Conservation (phyloP, 1,140 invertebrate species). For the Panagrolaimus sp. region DNA sequence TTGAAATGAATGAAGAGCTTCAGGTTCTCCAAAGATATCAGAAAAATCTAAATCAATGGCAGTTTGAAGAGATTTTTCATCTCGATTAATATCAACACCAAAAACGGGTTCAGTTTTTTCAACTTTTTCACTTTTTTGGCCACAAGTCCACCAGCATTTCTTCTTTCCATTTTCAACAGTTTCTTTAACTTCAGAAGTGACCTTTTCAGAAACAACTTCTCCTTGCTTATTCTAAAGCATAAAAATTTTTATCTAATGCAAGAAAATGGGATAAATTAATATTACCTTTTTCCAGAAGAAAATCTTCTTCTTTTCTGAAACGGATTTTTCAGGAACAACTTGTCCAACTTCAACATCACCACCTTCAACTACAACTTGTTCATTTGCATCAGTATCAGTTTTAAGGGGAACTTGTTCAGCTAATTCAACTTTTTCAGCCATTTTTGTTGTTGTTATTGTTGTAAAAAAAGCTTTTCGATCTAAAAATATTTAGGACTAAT, state of each 20-base stretch:
- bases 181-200: not conserved
- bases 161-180: not conserved
- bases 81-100: slow-evolving; percentile 31
- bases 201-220: not conserved
- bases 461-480: too few species aligned
- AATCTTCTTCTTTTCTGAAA: slow-evolving; percentile 3
- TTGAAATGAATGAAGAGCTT: slow-evolving; percentile 61
- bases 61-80: slow-evolving; percentile 30
- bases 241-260: not conserved
- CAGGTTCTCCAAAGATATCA: slow-evolving; percentile 64
- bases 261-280: too few species aligned
- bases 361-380: not conserved
- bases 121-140: not conserved
- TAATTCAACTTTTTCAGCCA: slow-evolving; percentile 10
- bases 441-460: not conserved
- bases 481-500: too few species aligned
- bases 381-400: slow-evolving; percentile 3
- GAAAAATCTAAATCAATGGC: slow-evolving; percentile 61
- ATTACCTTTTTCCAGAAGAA: slow-evolving; percentile 12
- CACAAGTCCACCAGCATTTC: slow-evolving; percentile 7
- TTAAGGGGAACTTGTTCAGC: slow-evolving; percentile 9
- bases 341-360: slow-evolving; percentile 13
- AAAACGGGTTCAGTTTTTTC: slow-evolving; percentile 17
- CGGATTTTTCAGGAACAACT: not conserved
- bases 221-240: not conserved